phyloP scores from a whole-genome alignment of 2,113 vertebrate species.

The Gymnocephalus cernua region DNA sequence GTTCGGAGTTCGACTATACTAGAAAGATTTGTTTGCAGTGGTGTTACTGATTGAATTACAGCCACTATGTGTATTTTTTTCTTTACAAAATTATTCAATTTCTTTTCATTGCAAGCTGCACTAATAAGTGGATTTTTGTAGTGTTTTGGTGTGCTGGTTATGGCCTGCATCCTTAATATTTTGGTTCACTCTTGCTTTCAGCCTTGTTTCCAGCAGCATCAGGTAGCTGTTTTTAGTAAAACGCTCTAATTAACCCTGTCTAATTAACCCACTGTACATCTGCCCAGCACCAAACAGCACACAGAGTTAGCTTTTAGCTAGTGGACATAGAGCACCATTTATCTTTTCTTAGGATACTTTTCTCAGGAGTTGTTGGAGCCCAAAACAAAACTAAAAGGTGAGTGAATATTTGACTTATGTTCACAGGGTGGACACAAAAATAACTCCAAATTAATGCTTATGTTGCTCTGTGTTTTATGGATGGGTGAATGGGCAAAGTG shows the following conservation, averaged over 20 bases:
- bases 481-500: too few relatives aligned
- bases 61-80: not conserved
- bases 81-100: not conserved
- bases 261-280: not conserved
- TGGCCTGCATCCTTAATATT: not conserved
- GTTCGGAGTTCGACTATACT: not conserved
- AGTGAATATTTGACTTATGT: too few relatives aligned
- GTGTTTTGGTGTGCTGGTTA: not conserved
- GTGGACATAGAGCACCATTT: not conserved
- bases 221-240: not conserved
- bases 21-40: not conserved
- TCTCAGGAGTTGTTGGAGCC: not conserved
- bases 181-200: not conserved
- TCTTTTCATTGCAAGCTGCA: not conserved
- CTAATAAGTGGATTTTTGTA: not conserved
- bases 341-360: not conserved
- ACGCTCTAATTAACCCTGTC: too few relatives aligned
- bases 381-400: not conserved
- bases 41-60: not conserved
- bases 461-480: too few relatives aligned
- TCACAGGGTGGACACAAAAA: too few relatives aligned
- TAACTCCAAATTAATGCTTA: too few relatives aligned
- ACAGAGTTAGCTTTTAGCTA: not conserved
- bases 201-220: not conserved
- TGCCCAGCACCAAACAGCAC: not conserved